phyloP scores from a whole-genome alignment of 2,888 invertebrate species.

The Rhimphoctona megacephalus region DNA sequence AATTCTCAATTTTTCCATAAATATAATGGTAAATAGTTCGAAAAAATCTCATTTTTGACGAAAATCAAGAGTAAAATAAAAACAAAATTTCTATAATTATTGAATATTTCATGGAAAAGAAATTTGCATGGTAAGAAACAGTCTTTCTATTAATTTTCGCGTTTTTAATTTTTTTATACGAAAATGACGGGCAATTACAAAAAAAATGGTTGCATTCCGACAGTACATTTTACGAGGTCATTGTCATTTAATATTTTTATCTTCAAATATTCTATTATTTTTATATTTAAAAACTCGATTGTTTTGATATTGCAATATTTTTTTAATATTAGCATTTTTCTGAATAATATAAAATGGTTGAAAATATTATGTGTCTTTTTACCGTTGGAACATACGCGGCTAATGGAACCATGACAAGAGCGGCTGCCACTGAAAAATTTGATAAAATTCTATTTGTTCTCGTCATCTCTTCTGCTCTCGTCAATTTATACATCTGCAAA shows the following conservation, averaged over 20 bases:
- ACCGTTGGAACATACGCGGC: constrained; percentile 92
- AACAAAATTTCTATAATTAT: too few relatives aligned
- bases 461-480: constrained; percentile 86
- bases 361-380: constrained; percentile 76
- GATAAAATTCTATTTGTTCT: constrained; percentile 89
- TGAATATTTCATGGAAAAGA: too few relatives aligned
- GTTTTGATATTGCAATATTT: not conserved
- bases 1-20: too few relatives aligned
- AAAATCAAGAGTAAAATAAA: too few relatives aligned
- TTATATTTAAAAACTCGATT: not conserved
- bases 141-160: too few relatives aligned
- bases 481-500: constrained; percentile 86
- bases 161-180: not conserved
- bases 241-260: too few relatives aligned
- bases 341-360: not conserved
- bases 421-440: constrained; percentile 91
- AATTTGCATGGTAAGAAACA: too few relatives aligned
- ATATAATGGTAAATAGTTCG: constrained; percentile 25
- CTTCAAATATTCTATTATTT: not conserved
- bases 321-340: not conserved
- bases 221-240: too few relatives aligned
- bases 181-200: not conserved
- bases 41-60: not conserved
- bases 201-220: not conserved
- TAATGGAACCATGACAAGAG: constrained; percentile 91